A percentile compares a stretch with the other conserved stretches of the same genome.
These are phyloP conservation scores for Neostethus bicornis DNA, from an alignment of 2,797 vertebrate species.

Conservation along the genomic window DNA sequence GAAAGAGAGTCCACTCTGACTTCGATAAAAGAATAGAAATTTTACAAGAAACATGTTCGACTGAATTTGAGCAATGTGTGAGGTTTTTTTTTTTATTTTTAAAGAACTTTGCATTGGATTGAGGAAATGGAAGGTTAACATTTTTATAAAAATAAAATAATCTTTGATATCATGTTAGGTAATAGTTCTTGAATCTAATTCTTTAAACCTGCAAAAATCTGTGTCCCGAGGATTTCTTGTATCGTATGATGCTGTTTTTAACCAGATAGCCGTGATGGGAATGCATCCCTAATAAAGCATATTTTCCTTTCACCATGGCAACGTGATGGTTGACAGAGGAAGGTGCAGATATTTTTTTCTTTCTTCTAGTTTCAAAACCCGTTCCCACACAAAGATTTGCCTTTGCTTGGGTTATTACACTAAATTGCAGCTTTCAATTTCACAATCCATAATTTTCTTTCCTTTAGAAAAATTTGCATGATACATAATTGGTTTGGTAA, in stretches of 20 bases:
- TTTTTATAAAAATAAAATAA: background rate
- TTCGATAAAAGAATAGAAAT: background rate
- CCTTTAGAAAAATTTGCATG: background rate
- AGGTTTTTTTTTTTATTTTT: background rate
- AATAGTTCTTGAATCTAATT: background rate
- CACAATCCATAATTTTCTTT: background rate
- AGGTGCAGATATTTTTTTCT: background rate
- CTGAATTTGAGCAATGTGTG: background rate
- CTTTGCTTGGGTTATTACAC: background rate
- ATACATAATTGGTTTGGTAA: background rate
- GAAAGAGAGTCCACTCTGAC: background rate
- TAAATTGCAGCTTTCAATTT: background rate
- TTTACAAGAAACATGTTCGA: background rate
- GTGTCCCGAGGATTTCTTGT: background rate
- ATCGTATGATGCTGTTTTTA: background rate
- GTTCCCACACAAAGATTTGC: background rate
- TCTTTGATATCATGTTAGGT: background rate
- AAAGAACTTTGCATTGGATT: background rate
- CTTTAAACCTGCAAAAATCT: background rate
- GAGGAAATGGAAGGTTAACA: background rate
- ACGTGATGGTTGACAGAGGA: background rate
- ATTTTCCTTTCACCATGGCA: background rate
- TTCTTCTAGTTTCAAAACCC: background rate
- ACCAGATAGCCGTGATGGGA: background rate
- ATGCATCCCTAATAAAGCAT: background rate